Conservation (phyloP, 2,797 vertebrate genomes). For the Chelmon rostratus region DNA sequence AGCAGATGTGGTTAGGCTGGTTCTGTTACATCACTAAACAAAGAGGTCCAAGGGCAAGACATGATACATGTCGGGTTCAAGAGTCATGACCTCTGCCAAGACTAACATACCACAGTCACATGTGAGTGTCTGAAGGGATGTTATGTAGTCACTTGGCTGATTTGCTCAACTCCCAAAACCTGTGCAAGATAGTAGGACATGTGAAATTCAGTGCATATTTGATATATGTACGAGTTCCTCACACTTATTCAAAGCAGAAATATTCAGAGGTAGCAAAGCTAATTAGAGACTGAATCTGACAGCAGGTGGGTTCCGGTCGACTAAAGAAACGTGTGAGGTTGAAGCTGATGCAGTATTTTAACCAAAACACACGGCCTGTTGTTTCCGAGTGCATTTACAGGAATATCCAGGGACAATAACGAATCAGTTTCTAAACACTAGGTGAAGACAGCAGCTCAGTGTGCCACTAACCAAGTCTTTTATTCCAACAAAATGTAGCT, state of each 20-base stretch:
- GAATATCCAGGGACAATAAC: conserved; percentile 3
- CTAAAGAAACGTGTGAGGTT: not conserved
- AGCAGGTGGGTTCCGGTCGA: not conserved
- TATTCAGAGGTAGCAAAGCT: not conserved
- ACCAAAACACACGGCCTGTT: conserved; percentile 10
- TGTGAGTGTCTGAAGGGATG: not conserved
- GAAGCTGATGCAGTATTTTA: not conserved
- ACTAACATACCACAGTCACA: not conserved
- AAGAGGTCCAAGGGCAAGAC: conserved; percentile 22
- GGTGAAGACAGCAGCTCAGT: conserved; percentile 26
- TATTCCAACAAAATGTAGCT: conserved; percentile 18
- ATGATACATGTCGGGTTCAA: conserved; percentile 1
- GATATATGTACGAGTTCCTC: not conserved
- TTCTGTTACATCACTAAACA: not conserved
- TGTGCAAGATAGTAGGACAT: not conserved
- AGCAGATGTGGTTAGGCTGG: not conserved
- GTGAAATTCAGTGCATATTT: not conserved
- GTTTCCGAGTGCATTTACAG: conserved; percentile 23
- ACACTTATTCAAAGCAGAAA: not conserved
- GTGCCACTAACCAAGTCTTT: conserved; percentile 34
- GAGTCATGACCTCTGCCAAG: not conserved
- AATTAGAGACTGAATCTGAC: not conserved
- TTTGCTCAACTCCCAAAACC: not conserved
- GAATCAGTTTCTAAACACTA: too few relatives aligned
- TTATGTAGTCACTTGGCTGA: not conserved